Evolutionary conservation across 2,888 invertebrate genomes (phyloP), one percentile per base, ranked within the genome.

Genomic region (Stenotaenia linearis): DNA sequence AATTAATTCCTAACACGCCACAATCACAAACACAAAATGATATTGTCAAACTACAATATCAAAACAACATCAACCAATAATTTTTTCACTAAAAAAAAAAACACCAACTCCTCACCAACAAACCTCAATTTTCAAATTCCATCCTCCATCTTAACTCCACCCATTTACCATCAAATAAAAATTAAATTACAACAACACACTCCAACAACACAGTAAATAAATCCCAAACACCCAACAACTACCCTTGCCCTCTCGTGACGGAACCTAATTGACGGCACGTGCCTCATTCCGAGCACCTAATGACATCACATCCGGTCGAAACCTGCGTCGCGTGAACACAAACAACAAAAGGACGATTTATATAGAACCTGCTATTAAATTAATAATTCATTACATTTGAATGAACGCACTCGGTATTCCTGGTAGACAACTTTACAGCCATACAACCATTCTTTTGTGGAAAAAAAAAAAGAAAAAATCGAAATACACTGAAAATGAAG

Each of bases 291-390:
- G 69, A 69, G 69, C 69, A 69, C 69, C 69, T 28, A 10, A 69
- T 69, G 69, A 69, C 69, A 69, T 69, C 69, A 69, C 28, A 69
- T 69, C 69, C 69, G 69, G 25, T 12, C 25, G 69, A 69, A 69
- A 69, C 10, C 69, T 69, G 69, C 56, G 28, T 69, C 69, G 69
- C 69, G 69, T 69, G 69, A 69, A 69, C 69, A 25, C 25, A 69
- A 28, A 12, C 69, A 69, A 69, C 69, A 69, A 69, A 69, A 69
- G 69, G 69, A 69, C 69, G 69, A 69, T 69, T 69, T 69, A 69
- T 69, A 69, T 69, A 69, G 69, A 69, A 69, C 69, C 69, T 69
- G 69, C 69, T 69, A 69, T 69, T 69, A 69, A 69, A 69, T 69
- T 69, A 69, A 69, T 69, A 69, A 69, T 69, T 69, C 69, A 69